Evolutionary conservation across 1,140 invertebrate genomes (phyloP), one percentile per base, ranked within the genome.

Genomic region (Pogonognathellus flavescens): DNA sequence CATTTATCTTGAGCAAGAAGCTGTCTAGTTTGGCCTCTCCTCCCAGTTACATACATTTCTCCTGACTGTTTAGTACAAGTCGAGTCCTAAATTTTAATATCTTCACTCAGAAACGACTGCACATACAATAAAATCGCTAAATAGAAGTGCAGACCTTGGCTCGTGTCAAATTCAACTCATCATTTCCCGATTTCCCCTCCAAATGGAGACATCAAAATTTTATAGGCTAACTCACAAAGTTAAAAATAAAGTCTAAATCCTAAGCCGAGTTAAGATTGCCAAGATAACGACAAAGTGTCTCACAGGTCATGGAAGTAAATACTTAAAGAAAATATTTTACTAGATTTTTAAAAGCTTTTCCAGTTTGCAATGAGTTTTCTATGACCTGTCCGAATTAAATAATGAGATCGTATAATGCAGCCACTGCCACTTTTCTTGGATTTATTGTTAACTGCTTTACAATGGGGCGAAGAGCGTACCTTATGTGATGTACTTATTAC

Each of bases 311-410:
- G 16, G 66, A 6, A n/a, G 59, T 18, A 41, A 41, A 41, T 41
- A 60, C n/a, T 60, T 60, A 3, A 5, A 5, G 25, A 66, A 72
- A 76, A 76, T 76, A 76, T 76, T 76, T 76, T 76, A 76, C 70
- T 49, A 49, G n/a, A 14, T 76, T 76, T 41, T 76, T 76, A 76
- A 76, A 76, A 76, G 70, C 70, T 76, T 76, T 41, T 50, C 70
- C 70, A 41, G 70, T 49, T 50, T 76, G 70, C 70, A 76, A 50
- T 76, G 31, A 76, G 70, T 76, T 76, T 76, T n/a, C 70, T 76
- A 76, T 76, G 70, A 76, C 14, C 70, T 76, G 70, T 76, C 70
- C 70, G 70, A 76, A 76, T 76, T 76, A 76, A 76, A 76, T 76
- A 76, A 76, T 76, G 70, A 25, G 70, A 76, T 76, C 70, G 70